Base-by-base conservation (phyloP, 1,140 invertebrate species). In the Chionoecetes opilio region DNA sequence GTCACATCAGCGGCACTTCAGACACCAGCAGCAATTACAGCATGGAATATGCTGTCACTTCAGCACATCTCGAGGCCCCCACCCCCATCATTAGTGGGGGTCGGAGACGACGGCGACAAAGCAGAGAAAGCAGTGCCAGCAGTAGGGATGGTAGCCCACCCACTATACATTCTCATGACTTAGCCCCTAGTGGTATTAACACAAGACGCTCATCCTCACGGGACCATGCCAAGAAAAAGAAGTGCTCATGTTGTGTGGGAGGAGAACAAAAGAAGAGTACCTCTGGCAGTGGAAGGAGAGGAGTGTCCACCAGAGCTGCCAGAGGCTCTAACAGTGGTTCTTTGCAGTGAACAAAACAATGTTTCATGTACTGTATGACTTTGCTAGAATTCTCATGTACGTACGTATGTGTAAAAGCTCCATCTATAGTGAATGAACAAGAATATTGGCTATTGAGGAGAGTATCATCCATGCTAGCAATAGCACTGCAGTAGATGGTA, bases 161-260 rank as follows among this genome's bases (percentile, higher is more conserved):
- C 26, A 92, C 85, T 11, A 85, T 94, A 82, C 91, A 95, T 82
- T 84, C 82, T 41, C 94, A 96, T 82, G 91, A 95, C 32, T 94
- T 93, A 41, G 38, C 94, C 35, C 75, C 88, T 38, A 92, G 95
- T 91, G 96, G 96, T 37, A 97, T 92, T 97, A 96, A 97, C n/a
- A 97, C 97, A 0, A 96, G 97, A 35, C 96, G 97, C 32, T 97
- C 97, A 0, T 97, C 97, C 82, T 95, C 97, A 3, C 96, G 97
- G 0, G 97, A 97, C 17, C 97, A 97, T 92, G 97, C 97, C 17
- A 97, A 97, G 87, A 97, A 97, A 92, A 97, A 97, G 3, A 97
- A 97, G 95, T 97, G 97, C 0, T 97, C 97, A 92, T 97, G 97
- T 95, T 97, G 97, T 93, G 97, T 97, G 11, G 95, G 88, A 86